These are phyloP conservation scores for Pyrocephalus nanus DNA, from an alignment of 2,797 vertebrate species.

Conservation along the genomic window DNA sequence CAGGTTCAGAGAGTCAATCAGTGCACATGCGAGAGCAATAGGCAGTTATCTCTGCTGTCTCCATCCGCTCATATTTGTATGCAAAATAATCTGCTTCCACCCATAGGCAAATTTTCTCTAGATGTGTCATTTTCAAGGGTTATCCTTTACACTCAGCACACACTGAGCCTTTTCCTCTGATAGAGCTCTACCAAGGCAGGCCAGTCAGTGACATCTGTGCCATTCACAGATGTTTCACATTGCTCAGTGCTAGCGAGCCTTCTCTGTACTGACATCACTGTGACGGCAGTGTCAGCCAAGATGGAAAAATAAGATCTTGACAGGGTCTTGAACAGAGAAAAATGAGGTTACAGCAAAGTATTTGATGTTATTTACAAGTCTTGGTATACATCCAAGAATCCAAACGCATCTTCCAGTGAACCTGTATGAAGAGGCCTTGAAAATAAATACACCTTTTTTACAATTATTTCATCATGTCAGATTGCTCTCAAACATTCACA, in stretches of 20 bases:
- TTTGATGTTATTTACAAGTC: not conserved
- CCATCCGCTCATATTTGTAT: not conserved
- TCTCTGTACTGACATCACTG: not conserved
- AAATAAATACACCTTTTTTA: not conserved
- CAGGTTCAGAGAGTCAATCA: not conserved
- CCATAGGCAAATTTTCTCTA: not conserved
- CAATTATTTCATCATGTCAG: not conserved
- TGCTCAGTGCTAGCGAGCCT: not conserved
- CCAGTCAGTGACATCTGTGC: not conserved
- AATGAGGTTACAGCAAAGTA: slow-evolving; percentile 16
- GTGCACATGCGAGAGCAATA: not conserved
- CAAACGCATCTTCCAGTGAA: not conserved
- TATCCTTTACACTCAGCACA: not conserved
- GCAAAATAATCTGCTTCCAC: slow-evolving; percentile 2
- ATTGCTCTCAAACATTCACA: not conserved
- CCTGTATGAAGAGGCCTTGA: not conserved
- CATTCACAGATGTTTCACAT: not conserved
- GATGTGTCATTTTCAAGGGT: not conserved
- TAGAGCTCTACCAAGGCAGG: not conserved
- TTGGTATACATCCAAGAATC: not conserved
- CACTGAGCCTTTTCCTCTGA: not conserved
- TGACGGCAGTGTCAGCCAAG: not conserved
- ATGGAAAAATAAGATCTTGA: slow-evolving; percentile 5
- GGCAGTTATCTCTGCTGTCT: not conserved
- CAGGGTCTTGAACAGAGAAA: not conserved